phyloP scores from a whole-genome alignment of 2,113 vertebrate species.

The Pterocles orientalis region DNA sequence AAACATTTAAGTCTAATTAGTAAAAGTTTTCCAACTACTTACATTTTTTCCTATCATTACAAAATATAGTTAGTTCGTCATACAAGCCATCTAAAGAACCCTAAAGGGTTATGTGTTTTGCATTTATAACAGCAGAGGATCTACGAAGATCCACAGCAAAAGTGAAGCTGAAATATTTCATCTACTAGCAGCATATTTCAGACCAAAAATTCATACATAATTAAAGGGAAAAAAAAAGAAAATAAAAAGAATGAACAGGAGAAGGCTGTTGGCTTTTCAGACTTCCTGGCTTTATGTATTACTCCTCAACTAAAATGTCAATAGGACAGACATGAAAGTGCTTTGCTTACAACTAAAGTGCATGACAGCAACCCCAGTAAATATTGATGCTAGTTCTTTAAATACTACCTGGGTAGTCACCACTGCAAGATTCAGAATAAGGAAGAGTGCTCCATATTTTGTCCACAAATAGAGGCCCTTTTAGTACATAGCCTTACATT shows the following conservation, averaged over 20 bases:
- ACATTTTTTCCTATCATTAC: background rate
- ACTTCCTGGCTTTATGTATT: background rate
- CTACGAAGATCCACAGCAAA: background rate
- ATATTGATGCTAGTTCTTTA: background rate
- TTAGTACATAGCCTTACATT: background rate
- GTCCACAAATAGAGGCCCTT: background rate
- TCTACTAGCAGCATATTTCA: background rate
- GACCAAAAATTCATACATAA: slow-evolving; percentile 4
- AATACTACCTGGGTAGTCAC: background rate
- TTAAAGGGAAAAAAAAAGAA: background rate
- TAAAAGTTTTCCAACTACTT: background rate
- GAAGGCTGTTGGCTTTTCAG: background rate
- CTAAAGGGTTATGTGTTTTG: background rate
- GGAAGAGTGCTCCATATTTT: background rate
- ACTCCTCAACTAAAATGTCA: background rate
- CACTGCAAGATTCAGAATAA: background rate
- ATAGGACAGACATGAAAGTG: background rate
- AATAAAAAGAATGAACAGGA: background rate
- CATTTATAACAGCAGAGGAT: background rate
- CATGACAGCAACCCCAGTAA: background rate
- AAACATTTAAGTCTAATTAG: background rate
- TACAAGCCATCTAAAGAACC: background rate
- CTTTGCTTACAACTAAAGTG: background rate
- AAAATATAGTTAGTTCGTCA: background rate
- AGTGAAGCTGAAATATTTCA: background rate